Base-by-base conservation (phyloP, 2,888 invertebrate genomes). In the Prenolepis imparis region DNA sequence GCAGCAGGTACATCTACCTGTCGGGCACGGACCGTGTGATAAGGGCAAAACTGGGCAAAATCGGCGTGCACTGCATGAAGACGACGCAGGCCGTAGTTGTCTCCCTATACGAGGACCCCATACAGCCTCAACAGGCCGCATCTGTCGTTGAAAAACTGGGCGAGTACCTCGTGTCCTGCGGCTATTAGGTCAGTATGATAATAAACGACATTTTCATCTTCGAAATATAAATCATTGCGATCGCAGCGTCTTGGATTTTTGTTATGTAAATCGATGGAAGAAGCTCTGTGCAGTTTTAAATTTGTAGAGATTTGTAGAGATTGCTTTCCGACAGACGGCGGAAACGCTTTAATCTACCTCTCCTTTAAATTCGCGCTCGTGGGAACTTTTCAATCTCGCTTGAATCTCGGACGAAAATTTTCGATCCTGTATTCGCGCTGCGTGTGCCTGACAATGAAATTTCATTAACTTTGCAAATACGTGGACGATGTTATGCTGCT, bases 121-220 rank as follows among this genome's bases (percentile, higher is more conserved):
- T 98, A 96, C 98, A 98, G 96, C 98, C 98, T 95, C 98, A 98
- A 96, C 98, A 98, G 96, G 98, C 98, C 95, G 98, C 98, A 95
- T 98, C 98, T 93, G 98, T 98, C 96, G 98, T 98, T 96, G 98
- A 98, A 97, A 98, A 98, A 97, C 97, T 98, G 97, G 98, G 98
- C 96, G 98, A 98, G 96, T 98, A 98, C 97, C 97, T 98, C 97
- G 97, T 98, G 96, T 97, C 97, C 96, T 98, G 98, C 97, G 98
- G 98, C 97, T 98, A 98, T 97, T 98, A 98, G 97, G 94, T 95
- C 90, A 88, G 94, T 93, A 89, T 83, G 59, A 74, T 32, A 5
- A 61, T 24, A 39, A 9, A 15, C 15, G 12, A 48, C 48, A 48
- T 32, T 24, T 67, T 39, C 12, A 28, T 18, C 41, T 28, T 55